Base-by-base conservation (phyloP, 2,113 vertebrate species). In the Platichthys flesus region DNA sequence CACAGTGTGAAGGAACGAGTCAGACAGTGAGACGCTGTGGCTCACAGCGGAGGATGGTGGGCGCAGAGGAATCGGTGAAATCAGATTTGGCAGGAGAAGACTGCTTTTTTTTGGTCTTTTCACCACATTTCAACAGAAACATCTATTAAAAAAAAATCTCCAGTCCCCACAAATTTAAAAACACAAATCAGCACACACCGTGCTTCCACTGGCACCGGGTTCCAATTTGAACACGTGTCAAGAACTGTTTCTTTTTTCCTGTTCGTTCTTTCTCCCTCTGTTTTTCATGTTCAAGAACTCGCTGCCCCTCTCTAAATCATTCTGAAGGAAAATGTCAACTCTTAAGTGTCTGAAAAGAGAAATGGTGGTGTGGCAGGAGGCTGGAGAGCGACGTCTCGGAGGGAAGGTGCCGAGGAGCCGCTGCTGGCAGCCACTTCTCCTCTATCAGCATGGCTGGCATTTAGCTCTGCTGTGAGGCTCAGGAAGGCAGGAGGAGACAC, bases 401-500 rank as follows among this genome's bases (percentile, higher is more conserved):
- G 75, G 31, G 62, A 51, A 76, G 65, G 82, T 72, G 82, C 76
- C 74, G 81, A 81, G 40, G 66, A 83, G 78, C 74, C 66, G 49
- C 77, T 82, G 83, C 73, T 83, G 82, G 74, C 76, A 82, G 74
- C 74, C 78, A 69, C 67, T 78, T 89, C 70, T 65, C 60, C 58
- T 83, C 79, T 82, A 86, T 85, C 84, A 84, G 63, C 75, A 85
- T 73, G 77, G 83, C 42, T 62, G 71, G 37, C 58, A 74, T 51
- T 60, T 64, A 51, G 55, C 70, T 67, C 72, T 37, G 77, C 31
- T 31, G 63, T 63, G 77, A 74, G 61, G 67, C 85, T 83, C 75
- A 74, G 62, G 58, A 79, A 71, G 61, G 31, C 23, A 59, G 58
- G 52, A 75, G 20, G 42, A 87, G 76, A 79, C 67, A 83, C 69